A percentile compares a stretch with the other conserved stretches of the same genome.
These are phyloP conservation scores for Dicentrarchus labrax DNA, from an alignment of 2,113 vertebrate species.

Conservation along the genomic window DNA sequence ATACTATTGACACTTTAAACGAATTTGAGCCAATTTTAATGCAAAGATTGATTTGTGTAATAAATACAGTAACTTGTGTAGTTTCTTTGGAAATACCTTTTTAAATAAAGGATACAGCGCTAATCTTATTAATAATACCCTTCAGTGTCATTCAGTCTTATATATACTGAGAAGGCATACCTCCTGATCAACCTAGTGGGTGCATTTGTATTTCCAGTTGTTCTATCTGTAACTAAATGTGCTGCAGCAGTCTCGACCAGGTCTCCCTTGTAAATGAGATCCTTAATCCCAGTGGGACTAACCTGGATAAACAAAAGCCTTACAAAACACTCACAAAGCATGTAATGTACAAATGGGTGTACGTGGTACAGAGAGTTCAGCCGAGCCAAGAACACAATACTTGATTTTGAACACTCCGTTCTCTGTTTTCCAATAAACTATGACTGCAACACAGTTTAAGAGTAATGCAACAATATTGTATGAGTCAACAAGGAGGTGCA, in stretches of 20 bases:
- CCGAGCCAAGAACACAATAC: conserved; percentile 26
- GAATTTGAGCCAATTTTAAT: neutral
- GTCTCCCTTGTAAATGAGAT: conserved; percentile 45
- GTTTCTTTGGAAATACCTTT: neutral
- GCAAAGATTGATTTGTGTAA: neutral
- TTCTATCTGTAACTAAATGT: conserved; percentile 18
- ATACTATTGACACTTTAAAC: neutral
- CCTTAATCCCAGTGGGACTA: conserved; percentile 35
- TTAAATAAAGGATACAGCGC: neutral
- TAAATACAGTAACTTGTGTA: neutral
- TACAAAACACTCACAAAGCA: conserved; percentile 47
- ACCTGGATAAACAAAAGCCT: conserved; percentile 51
- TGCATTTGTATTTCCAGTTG: conserved; percentile 27
- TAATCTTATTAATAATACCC: neutral
- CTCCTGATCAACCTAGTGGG: neutral
- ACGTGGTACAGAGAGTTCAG: conserved; percentile 24
- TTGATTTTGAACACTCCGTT: conserved; percentile 60
- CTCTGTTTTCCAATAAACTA: conserved; percentile 44
- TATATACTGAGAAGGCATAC: neutral
- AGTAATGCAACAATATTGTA: conserved; percentile 35
- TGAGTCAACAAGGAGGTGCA: conserved; percentile 67
- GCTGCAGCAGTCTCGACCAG: conserved; percentile 22
- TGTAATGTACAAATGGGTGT: conserved; percentile 21
- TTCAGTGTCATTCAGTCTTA: neutral
- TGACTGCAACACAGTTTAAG: conserved; percentile 31